Conservation (phyloP, 2,888 invertebrate species). For the Ectropis crepuscularia region DNA sequence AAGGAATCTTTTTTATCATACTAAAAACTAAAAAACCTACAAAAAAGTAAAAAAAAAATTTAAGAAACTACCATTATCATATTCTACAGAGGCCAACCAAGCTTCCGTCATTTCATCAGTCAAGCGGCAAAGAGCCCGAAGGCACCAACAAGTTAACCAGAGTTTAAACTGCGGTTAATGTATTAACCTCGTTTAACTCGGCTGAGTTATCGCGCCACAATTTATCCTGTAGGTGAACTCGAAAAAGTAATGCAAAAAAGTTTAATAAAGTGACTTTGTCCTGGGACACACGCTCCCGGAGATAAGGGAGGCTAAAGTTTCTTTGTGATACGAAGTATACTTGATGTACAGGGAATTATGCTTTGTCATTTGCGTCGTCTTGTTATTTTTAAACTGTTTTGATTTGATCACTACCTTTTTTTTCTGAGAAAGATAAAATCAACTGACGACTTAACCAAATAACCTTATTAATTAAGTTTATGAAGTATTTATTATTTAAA, state of each 20-base stretch:
- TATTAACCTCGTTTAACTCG: slow-evolving; percentile 76
- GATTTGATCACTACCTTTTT: not conserved
- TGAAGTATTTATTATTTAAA: too few species aligned
- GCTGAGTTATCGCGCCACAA: slow-evolving; percentile 73
- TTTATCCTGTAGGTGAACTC: slow-evolving; percentile 67
- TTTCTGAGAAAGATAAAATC: too few species aligned
- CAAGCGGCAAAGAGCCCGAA: slow-evolving; percentile 50
- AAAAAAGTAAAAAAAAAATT: slow-evolving; percentile 14
- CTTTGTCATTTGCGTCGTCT: not conserved
- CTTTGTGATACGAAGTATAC: slow-evolving; percentile 32
- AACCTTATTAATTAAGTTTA: too few species aligned
- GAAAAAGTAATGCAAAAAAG: slow-evolving; percentile 73
- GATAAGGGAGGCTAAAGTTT: slow-evolving; percentile 40
- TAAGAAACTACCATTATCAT: too few species aligned
- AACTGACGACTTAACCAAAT: too few species aligned
- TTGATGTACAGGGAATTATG: slow-evolving; percentile 25
- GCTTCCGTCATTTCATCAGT: slow-evolving; percentile 49
- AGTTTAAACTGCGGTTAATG: slow-evolving; percentile 75
- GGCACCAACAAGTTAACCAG: slow-evolving; percentile 47
- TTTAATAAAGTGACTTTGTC: slow-evolving; percentile 70
- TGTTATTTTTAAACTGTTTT: not conserved
- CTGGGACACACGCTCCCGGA: slow-evolving; percentile 39
- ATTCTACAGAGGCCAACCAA: too few species aligned
- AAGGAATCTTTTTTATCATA: too few species aligned
- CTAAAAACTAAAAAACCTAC: not conserved